phyloP scores from a whole-genome alignment of 2,888 invertebrate species.

The Acronicta psi region DNA sequence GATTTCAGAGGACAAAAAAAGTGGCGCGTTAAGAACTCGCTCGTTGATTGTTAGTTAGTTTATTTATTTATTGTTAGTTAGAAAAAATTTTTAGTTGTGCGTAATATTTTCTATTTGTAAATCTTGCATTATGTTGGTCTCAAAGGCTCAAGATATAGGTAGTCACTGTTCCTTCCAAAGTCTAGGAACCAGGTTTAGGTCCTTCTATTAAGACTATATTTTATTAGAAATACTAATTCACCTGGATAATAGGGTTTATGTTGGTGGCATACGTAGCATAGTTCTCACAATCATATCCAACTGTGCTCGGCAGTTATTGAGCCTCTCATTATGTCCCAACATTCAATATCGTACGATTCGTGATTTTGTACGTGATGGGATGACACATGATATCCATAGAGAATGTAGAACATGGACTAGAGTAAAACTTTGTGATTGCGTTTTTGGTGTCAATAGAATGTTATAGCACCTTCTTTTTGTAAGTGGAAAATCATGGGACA shows the following conservation, averaged over 20 bases:
- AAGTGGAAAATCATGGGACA: no score
- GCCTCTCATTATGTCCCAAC: neutral
- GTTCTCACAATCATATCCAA: constrained; percentile 5
- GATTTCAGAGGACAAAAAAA: no score
- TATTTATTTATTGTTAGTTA: no score
- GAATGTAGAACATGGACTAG: constrained; percentile 6
- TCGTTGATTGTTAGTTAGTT: no score
- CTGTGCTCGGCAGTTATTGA: neutral
- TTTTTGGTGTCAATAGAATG: constrained; percentile 10
- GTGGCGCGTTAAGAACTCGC: no score
- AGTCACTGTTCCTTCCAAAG: no score
- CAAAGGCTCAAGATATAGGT: no score
- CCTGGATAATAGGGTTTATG: constrained; percentile 7
- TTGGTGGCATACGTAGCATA: neutral
- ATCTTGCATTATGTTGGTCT: no score
- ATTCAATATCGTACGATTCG: constrained; percentile 12
- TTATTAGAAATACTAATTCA: constrained; percentile 3
- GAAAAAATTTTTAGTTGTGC: no score
- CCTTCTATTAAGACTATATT: neutral
- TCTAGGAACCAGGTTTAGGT: no score
- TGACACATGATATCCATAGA: constrained; percentile 16
- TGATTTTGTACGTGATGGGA: neutral
- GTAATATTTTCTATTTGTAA: no score
- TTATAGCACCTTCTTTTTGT: constrained; percentile 13
- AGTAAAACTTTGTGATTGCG: neutral